phyloP scores from a whole-genome alignment of 2,113 vertebrate genomes.

The Colistium nudipinnis region DNA sequence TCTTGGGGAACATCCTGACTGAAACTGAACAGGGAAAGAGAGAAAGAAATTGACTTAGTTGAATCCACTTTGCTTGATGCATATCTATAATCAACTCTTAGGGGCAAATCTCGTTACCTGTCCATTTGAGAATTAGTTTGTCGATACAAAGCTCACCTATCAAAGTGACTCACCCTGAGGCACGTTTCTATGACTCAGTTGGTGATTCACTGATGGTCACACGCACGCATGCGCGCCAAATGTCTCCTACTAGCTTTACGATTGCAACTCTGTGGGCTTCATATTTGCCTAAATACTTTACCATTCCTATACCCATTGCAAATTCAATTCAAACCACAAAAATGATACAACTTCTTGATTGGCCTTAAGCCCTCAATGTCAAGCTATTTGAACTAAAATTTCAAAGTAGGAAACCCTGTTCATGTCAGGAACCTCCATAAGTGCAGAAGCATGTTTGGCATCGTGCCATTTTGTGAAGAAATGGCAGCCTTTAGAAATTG shows the following conservation, averaged over 20 bases:
- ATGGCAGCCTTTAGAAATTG: neutral
- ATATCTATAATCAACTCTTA: conserved; percentile 38
- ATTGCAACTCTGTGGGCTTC: neutral
- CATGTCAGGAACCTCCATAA: too few relatives aligned
- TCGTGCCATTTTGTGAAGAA: neutral
- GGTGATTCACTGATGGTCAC: conserved; percentile 28
- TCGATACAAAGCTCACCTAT: conserved; percentile 34
- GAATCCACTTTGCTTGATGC: conserved; percentile 36
- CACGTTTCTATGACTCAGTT: conserved; percentile 50
- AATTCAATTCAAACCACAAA: too few relatives aligned
- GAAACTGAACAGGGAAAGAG: conserved; percentile 82
- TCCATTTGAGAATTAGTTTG: conserved; percentile 58
- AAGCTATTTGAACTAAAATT: too few relatives aligned
- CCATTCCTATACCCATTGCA: conserved; percentile 22
- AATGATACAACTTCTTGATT: too few relatives aligned
- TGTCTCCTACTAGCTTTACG: conserved; percentile 6
- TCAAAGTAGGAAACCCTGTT: too few relatives aligned
- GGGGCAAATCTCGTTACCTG: conserved; percentile 56
- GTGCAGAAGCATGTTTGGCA: neutral
- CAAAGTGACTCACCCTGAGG: conserved; percentile 60
- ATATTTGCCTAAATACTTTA: neutral
- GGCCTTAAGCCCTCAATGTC: too few relatives aligned
- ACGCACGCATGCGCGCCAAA: neutral
- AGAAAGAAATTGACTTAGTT: conserved; percentile 1
- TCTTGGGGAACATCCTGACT: conserved; percentile 92